Percentiles rank a stretch among this genome's conserved stretches.
Conservation (phyloP, 2,888 invertebrate genomes). For the Eupithecia subfuscata region DNA sequence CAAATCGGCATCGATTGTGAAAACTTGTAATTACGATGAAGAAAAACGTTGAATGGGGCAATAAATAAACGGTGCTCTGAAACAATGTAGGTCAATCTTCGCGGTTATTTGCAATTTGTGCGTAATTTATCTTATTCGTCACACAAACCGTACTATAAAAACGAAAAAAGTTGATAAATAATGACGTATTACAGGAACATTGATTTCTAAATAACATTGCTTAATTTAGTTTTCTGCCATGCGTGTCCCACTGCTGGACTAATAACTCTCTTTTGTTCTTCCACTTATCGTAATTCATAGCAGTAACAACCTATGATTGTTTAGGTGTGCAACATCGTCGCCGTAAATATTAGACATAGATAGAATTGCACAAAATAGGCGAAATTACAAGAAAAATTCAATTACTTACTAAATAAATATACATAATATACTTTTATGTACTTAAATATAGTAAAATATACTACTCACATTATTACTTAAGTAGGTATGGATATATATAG, state of each 20-base stretch:
- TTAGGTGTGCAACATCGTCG: neutral
- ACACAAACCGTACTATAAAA: neutral
- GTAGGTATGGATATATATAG: too few relatives aligned
- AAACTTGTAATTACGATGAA: constrained; percentile 47
- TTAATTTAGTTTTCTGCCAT: neutral
- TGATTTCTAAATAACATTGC: neutral
- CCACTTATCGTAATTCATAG: neutral
- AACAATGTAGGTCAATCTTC: constrained; percentile 17
- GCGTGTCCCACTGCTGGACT: neutral
- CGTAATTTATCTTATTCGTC: neutral
- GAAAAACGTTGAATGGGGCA: constrained; percentile 31
- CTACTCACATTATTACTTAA: too few relatives aligned
- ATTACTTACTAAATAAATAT: too few relatives aligned
- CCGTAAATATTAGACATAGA: neutral
- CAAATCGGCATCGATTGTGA: constrained; percentile 44
- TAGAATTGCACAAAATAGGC: too few relatives aligned
- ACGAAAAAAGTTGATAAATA: neutral
- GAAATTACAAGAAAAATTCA: too few relatives aligned
- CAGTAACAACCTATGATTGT: neutral
- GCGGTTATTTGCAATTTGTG: constrained; percentile 24
- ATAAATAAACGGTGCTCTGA: constrained; percentile 21
- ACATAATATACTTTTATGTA: too few relatives aligned
- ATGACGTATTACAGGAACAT: neutral
- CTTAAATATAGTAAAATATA: too few relatives aligned
- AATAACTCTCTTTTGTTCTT: neutral